phyloP scores from a whole-genome alignment of 1,140 invertebrate species.

The Catajapyx aquilonaris region DNA sequence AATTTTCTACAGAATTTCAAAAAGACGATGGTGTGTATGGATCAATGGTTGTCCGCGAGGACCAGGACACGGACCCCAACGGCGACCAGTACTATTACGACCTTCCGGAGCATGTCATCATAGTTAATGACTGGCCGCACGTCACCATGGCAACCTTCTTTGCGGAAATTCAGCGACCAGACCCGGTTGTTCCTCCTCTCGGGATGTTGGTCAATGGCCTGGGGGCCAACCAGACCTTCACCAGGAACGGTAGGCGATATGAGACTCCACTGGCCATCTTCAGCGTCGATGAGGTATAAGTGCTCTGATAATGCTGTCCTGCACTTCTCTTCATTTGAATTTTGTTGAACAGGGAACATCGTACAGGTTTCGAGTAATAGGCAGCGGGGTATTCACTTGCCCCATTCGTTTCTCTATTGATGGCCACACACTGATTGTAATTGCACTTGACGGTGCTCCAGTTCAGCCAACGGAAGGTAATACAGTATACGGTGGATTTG shows the following conservation, averaged over 20 bases:
- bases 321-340: slow-evolving; percentile 2
- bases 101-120: slow-evolving; percentile 13
- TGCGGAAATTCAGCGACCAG: slow-evolving; percentile 10
- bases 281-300: slow-evolving; percentile 7
- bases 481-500: too few relatives aligned
- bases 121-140: slow-evolving; percentile 14
- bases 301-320: neutral
- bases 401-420: slow-evolving; percentile 17
- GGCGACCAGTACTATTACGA: slow-evolving; percentile 14
- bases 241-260: slow-evolving; percentile 2
- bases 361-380: slow-evolving; percentile 16
- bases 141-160: neutral
- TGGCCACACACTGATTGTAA: slow-evolving; percentile 15
- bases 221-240: slow-evolving; percentile 4
- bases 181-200: too few relatives aligned
- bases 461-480: too few relatives aligned
- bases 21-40: slow-evolving; percentile 16
- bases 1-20: slow-evolving; percentile 15
- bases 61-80: slow-evolving; percentile 11
- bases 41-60: slow-evolving; percentile 13
- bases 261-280: slow-evolving; percentile 6
- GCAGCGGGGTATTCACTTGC: slow-evolving; percentile 15
- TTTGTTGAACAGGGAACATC: slow-evolving; percentile 5
- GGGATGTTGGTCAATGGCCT: slow-evolving; percentile 2
- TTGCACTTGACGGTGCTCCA: slow-evolving; percentile 19